Evolutionary conservation across 2,797 vertebrate genomes (phyloP), one percentile per base, ranked within the genome.

Genomic region (Bradypodion ventrale): DNA sequence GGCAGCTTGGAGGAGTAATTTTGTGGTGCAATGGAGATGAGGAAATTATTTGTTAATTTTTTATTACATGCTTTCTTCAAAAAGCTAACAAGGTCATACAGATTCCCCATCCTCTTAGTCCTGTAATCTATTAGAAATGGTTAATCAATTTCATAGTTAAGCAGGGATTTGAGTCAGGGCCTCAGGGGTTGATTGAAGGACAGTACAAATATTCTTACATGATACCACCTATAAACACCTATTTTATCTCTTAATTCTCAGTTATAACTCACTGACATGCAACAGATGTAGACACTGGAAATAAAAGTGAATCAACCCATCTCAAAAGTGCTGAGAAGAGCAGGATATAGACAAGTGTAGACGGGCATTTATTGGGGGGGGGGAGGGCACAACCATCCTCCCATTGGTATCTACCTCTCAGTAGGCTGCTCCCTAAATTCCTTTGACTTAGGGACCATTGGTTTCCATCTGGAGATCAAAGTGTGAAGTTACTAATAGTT

Each of bases 381-480:
- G n/a, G n/a, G n/a, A n/a, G n/a, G 52, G 52, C 46, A 56, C 15
- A 19, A 19, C 21, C 52, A 56, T 37, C 23, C 37, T 73, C 44
- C 29, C 12, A 73, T 62, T 73, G 52, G 37, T 52, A 19, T 62
- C 46, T 60, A 66, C 52, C 37, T 66, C 15, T 65, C 60, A 75
- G 13, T 65, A 52, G 10, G 15, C 42, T 46, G 42, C 44, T 63
- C 60, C 46, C 56, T 62, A 63, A 19, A 29, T 56, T 62, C 37
- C 37, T 29, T 49, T 78, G 77, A 78, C 29, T 32, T 44, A 44
- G 60, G 21, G 27, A 80, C 59, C 25, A 32, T 19, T 42, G 7
- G 29, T 19, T 70, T 70, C 37, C 70, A 70, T n/a, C 37, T 42
- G 27, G 79, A 80, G 37, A 70, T 59, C 49, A 72, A 81, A 81